Evolutionary conservation across 2,888 invertebrate species (phyloP).

Genomic region (Eremobia ochroleuca): DNA sequence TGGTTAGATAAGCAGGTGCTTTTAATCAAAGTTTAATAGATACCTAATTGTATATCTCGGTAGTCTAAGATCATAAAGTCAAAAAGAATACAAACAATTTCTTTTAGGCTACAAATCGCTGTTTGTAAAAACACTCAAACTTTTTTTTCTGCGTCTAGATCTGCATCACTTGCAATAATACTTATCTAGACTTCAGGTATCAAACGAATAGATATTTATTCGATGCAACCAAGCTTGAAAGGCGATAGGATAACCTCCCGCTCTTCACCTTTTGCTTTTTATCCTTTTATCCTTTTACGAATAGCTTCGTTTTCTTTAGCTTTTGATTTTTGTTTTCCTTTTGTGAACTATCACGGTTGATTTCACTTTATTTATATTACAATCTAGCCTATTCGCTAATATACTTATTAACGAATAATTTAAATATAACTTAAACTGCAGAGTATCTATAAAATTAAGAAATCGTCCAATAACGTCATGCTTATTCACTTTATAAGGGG

Average conservation of each 20-base stretch:
- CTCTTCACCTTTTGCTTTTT: neutral
- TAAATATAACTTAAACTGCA: neutral
- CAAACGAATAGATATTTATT: neutral
- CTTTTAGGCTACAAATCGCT: neutral
- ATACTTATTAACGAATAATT: neutral
- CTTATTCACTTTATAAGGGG: too few species aligned
- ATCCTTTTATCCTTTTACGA: neutral
- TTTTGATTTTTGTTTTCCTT: neutral
- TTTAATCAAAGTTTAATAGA: conserved; percentile 11
- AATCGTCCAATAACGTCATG: too few species aligned
- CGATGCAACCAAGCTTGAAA: neutral
- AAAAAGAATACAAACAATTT: neutral
- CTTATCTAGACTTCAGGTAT: neutral
- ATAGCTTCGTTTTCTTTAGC: neutral
- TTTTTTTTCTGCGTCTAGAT: neutral
- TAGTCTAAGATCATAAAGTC: neutral
- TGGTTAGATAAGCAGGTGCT: conserved; percentile 8
- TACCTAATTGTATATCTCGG: neutral
- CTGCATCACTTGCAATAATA: neutral
- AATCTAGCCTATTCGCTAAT: neutral
- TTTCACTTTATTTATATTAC: neutral
- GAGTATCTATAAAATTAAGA: too few species aligned
- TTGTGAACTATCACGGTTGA: too few species aligned
- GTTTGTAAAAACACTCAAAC: neutral
- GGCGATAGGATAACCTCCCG: neutral